phyloP scores from a whole-genome alignment of 2,888 invertebrate species.

The Dastarcus helophoroides region DNA sequence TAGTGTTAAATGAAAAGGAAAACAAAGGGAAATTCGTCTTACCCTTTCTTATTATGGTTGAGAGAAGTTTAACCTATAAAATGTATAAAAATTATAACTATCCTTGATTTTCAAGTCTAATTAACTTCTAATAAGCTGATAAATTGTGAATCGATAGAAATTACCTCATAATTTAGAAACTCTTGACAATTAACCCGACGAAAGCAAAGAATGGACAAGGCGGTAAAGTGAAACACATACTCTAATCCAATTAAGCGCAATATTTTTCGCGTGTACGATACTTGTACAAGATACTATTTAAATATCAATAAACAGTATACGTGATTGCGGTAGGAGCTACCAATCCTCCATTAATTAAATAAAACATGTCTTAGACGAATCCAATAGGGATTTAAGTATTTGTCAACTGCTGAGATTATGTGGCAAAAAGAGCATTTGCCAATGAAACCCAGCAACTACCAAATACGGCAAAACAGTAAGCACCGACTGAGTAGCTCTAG shows the following conservation, averaged over 20 bases:
- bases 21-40: too few relatives aligned
- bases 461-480: constrained; percentile 32
- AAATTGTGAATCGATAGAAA: too few relatives aligned
- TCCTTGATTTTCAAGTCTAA: too few relatives aligned
- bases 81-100: too few relatives aligned
- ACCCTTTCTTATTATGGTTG: too few relatives aligned
- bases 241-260: background rate
- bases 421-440: constrained; percentile 32
- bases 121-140: too few relatives aligned
- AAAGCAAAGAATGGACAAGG: background rate
- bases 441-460: constrained; percentile 27
- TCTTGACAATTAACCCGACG: background rate
- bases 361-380: constrained; percentile 31
- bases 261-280: background rate
- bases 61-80: too few relatives aligned
- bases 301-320: constrained; percentile 26
- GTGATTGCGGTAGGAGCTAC: constrained; percentile 24
- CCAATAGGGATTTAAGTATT: constrained; percentile 33
- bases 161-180: too few relatives aligned
- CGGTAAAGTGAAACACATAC: background rate
- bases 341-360: constrained; percentile 33
- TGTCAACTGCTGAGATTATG: constrained; percentile 34
- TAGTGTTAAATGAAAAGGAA: too few relatives aligned
- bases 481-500: constrained; percentile 23
- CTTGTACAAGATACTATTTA: constrained; percentile 20